A percentile compares a stretch with the other conserved stretches of the same genome.
These are phyloP conservation scores for Leptopilina myrica DNA, from an alignment of 2,888 invertebrate species.

Conservation along the genomic window DNA sequence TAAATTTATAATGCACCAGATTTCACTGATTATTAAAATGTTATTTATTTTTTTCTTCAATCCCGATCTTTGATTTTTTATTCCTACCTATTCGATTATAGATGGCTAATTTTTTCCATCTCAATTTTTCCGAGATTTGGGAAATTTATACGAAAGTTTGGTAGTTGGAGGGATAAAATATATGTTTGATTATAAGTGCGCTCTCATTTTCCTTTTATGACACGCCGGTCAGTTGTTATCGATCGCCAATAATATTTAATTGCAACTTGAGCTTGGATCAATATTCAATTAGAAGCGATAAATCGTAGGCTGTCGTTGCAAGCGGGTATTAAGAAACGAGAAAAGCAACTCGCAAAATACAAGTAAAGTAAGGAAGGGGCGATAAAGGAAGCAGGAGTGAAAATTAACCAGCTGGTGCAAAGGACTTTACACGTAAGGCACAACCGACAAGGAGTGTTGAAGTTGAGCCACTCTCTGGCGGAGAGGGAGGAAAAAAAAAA, in stretches of 20 bases:
- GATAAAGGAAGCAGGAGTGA: conserved; percentile 70
- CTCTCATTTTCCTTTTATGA: neutral
- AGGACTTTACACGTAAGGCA: conserved; percentile 35
- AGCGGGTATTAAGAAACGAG: conserved; percentile 62
- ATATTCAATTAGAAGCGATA: conserved; percentile 74
- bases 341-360: conserved; percentile 50
- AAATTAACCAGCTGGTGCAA: conserved; percentile 65
- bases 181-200: too few relatives aligned
- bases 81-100: too few relatives aligned
- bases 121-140: too few relatives aligned
- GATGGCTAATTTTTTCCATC: too few relatives aligned
- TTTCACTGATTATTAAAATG: conserved; percentile 28
- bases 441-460: conserved; percentile 20
- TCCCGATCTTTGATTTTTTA: neutral
- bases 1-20: conserved; percentile 21
- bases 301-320: conserved; percentile 67
- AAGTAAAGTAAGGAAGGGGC: conserved; percentile 48
- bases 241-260: conserved; percentile 68
- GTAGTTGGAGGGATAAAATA: too few relatives aligned
- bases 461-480: conserved; percentile 16
- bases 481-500: neutral
- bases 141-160: too few relatives aligned
- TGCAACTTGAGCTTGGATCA: conserved; percentile 60
- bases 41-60: too few relatives aligned
- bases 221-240: conserved; percentile 43